Base-by-base conservation (phyloP, 1,140 invertebrate genomes). In the Chymomyza costata region DNA sequence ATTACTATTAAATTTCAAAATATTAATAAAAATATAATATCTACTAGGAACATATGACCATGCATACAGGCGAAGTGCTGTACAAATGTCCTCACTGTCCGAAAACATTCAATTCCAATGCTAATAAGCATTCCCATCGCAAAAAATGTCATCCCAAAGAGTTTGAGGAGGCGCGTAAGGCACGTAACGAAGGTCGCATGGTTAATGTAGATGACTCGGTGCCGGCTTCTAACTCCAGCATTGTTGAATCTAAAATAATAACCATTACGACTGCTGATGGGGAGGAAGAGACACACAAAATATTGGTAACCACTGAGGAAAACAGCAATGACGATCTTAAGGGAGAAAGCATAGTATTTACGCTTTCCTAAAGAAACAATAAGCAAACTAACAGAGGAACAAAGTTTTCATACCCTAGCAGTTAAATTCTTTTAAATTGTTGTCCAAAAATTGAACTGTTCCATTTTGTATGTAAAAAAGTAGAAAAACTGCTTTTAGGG, bases 1-100 rank as follows among this genome's bases (percentile, higher is more conserved):
- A 3, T 34, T 10, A 3, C 32, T 13, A 10, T 34, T 34, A n/a
- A 3, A 14, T 6, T 34, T 13, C 8, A 13, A n/a, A 34, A 8
- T 34, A 34, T 10, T 34, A 8, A 34, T 19, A n/a, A n/a, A n/a
- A n/a, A n/a, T 21, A n/a, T 47, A 19, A 34, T 41, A n/a, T 18
- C 18, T 39, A 50, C 13, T 35, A 65, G 54, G 84, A 86, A 46
- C 84, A 86, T 58, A 83, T 85, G 76, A 57, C 84, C 13, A 66
- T 55, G 15, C 84, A 86, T n/a, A 83, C 81, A 0, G 84, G 84
- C 8, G 80, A 85, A 44, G 65, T 76, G 11, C 51, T 85, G 6
- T 86, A 86, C 53, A 81, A 58, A 43, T 86, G 84, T 46, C 82
- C 76, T 3, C 73, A 83, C 47, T 86, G 84, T 32, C 66, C 82